Conservation (phyloP, 2,797 vertebrate species). For the Oreortyx pictus region DNA sequence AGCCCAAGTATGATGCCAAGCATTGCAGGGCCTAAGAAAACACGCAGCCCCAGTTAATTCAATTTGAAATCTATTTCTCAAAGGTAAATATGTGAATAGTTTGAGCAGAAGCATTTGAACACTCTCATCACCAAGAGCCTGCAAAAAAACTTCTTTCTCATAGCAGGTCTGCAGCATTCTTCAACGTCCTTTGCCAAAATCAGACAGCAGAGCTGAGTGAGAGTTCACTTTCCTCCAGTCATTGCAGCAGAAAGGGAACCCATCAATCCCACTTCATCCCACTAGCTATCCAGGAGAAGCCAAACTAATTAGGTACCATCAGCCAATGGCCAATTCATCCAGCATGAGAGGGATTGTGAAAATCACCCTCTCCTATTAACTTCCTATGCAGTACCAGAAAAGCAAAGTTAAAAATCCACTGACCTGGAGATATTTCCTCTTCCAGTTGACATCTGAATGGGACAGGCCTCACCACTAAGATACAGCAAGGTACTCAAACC, state of each 20-base stretch:
- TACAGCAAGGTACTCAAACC: not conserved
- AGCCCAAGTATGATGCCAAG: not conserved
- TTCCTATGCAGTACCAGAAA: not conserved
- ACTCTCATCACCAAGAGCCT: not conserved
- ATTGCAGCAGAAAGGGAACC: not conserved
- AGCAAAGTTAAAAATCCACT: conserved; percentile 16
- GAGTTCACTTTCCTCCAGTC: not conserved
- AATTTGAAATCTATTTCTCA: not conserved
- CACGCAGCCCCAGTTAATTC: fast-evolving
- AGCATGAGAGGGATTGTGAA: not conserved
- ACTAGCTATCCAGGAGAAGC: conserved; percentile 27
- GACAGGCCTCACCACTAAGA: conserved; percentile 53
- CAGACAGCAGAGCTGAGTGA: not conserved
- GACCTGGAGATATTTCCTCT: conserved; percentile 42
- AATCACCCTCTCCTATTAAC: conserved; percentile 2
- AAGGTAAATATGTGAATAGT: not conserved
- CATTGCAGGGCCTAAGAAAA: not conserved
- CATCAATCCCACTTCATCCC: not conserved
- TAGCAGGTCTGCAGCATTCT: not conserved
- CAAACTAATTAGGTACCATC: conserved; percentile 43
- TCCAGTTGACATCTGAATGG: conserved; percentile 57
- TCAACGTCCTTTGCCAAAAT: not conserved
- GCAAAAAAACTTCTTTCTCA: not conserved
- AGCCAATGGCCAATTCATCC: conserved; percentile 1
- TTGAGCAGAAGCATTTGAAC: not conserved